Evolutionary conservation across 2,113 vertebrate species (phyloP).

Genomic region (Tachysurus vachellii): DNA sequence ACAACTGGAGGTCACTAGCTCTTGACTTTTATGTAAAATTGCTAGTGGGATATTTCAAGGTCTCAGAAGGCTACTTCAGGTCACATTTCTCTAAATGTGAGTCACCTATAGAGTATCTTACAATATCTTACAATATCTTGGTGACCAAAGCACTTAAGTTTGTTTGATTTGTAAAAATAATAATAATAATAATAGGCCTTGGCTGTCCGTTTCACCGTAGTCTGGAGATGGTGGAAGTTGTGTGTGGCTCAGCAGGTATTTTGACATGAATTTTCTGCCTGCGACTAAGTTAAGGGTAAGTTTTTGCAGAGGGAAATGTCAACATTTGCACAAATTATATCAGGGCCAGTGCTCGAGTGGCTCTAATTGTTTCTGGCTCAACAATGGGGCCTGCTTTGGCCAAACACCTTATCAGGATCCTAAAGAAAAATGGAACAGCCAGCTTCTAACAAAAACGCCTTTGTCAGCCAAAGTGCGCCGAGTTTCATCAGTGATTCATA

Average conservation of each 20-base stretch:
- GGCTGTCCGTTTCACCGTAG: background rate
- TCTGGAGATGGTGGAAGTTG: background rate
- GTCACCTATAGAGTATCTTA: background rate
- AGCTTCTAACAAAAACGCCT: slow-evolving; percentile 26
- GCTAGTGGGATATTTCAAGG: background rate
- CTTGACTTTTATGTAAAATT: slow-evolving; percentile 7
- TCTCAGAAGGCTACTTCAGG: background rate
- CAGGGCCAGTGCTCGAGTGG: slow-evolving; percentile 20
- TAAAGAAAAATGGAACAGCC: slow-evolving; percentile 31
- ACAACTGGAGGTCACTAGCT: background rate
- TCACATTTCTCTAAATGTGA: slow-evolving; percentile 10
- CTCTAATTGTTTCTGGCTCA: slow-evolving; percentile 39
- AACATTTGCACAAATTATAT: slow-evolving; percentile 40
- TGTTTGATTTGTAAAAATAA: background rate
- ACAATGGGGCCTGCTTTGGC: slow-evolving; percentile 37
- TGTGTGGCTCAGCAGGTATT: background rate
- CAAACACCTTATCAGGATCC: slow-evolving; percentile 44
- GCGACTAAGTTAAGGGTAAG: slow-evolving; percentile 9
- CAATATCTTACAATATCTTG: background rate
- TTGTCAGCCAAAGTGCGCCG: slow-evolving; percentile 36
- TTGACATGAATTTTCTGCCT: background rate
- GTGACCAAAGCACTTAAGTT: background rate
- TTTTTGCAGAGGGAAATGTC: slow-evolving; percentile 33
- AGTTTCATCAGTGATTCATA: slow-evolving; percentile 5
- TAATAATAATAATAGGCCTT: too few relatives aligned